These are phyloP conservation scores for Notothenia rossii DNA, from an alignment of 2,113 vertebrate species.

Conservation along the genomic window DNA sequence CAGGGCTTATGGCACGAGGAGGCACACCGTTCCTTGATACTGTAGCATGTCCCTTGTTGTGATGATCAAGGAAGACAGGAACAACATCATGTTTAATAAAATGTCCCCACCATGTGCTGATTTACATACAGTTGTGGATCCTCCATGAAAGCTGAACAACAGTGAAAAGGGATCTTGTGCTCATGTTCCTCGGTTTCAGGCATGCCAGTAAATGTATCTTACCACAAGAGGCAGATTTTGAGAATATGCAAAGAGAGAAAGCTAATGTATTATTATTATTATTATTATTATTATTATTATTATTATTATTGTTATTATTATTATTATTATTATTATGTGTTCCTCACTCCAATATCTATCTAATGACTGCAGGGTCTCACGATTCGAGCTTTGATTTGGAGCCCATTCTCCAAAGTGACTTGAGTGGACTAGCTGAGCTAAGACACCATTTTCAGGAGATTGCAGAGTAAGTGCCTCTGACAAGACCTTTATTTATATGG, in stretches of 20 bases:
- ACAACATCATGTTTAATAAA: conserved; percentile 48
- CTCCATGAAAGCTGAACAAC: conserved; percentile 31
- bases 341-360: conserved; percentile 60
- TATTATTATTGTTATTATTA: conserved; percentile 72
- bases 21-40: conserved; percentile 27
- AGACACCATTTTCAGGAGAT: conserved; percentile 72
- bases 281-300: conserved; percentile 61
- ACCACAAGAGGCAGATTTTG: conserved; percentile 56
- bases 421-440: conserved; percentile 72
- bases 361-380: conserved; percentile 63
- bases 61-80: conserved; percentile 42
- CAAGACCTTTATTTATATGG: conserved; percentile 72
- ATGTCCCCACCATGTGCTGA: conserved; percentile 60
- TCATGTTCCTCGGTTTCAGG: conserved; percentile 59
- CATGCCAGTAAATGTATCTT: conserved; percentile 59
- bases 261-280: conserved; percentile 72
- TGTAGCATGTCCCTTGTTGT: conserved; percentile 45
- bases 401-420: conserved; percentile 64
- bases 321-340: conserved; percentile 62
- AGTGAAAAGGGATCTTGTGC: conserved; percentile 15
- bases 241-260: conserved; percentile 66
- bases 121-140: conserved; percentile 62
- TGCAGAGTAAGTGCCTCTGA: conserved; percentile 76
- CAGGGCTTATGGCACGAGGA: conserved; percentile 37
- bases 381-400: conserved; percentile 75